Evolutionary conservation across 2,888 invertebrate species (phyloP).

Genomic region (Dyspetes luteomarginatus): DNA sequence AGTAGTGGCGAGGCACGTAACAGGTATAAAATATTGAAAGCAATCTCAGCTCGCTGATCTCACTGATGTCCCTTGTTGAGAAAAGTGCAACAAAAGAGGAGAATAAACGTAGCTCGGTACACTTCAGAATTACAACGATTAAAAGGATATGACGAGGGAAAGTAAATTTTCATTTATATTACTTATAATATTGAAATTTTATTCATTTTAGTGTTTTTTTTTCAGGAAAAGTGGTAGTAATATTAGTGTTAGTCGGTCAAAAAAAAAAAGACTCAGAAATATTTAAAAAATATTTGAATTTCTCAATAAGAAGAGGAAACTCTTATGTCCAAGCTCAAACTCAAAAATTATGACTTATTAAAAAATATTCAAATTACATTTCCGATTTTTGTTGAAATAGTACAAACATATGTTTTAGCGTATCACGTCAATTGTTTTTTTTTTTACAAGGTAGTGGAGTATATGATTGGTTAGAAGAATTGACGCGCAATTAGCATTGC

Average conservation of each 20-base stretch:
- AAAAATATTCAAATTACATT: background rate
- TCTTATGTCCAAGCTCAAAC: no score
- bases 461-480: slow-evolving; percentile 65
- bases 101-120: slow-evolving; percentile 63
- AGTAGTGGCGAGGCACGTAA: slow-evolving; percentile 72
- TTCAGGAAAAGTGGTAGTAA: background rate
- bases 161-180: background rate
- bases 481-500: slow-evolving; percentile 76
- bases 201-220: background rate
- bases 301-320: no score
- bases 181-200: background rate
- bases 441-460: slow-evolving; percentile 42
- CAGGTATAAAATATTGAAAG: slow-evolving; percentile 78
- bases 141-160: background rate
- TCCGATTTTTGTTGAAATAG: no score
- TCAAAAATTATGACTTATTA: background rate
- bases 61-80: slow-evolving; percentile 64
- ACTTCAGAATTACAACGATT: slow-evolving; percentile 59
- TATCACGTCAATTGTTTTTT: slow-evolving; percentile 17
- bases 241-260: background rate
- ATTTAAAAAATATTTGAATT: background rate
- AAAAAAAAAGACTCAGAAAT: background rate
- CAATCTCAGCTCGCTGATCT: slow-evolving; percentile 77
- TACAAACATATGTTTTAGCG: background rate
- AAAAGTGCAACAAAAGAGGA: slow-evolving; percentile 44